Percentiles rank a stretch among this genome's conserved stretches.
phyloP scores from a whole-genome alignment of 2,113 vertebrate species.

The Clarias batrachus region DNA sequence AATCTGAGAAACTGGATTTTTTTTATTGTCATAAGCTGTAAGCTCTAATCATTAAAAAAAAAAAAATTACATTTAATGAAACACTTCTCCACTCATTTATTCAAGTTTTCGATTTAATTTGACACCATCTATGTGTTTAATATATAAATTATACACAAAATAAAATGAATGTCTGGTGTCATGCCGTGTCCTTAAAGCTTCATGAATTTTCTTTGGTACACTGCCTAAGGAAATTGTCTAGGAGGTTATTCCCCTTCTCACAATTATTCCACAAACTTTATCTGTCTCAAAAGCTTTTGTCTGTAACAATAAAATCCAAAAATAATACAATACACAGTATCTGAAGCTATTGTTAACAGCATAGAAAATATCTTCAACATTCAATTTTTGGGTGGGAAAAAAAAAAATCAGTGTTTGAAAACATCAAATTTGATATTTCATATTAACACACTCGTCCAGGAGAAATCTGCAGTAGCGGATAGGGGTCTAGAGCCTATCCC shows the following conservation, averaged over 20 bases:
- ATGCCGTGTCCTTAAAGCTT: not conserved
- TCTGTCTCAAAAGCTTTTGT: too few relatives aligned
- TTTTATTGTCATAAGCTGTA: too few relatives aligned
- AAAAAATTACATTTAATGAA: too few relatives aligned
- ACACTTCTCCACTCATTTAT: not conserved
- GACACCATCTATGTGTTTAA: not conserved
- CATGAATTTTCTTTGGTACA: conserved; percentile 8
- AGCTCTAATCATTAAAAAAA: too few relatives aligned
- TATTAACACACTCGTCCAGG: not conserved
- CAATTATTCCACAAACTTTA: not conserved
- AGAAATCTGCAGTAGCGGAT: too few relatives aligned
- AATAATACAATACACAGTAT: not conserved
- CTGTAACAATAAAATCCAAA: not conserved
- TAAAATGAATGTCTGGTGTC: conserved; percentile 13
- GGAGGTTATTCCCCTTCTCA: not conserved
- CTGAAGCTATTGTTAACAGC: not conserved
- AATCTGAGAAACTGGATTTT: too few relatives aligned
- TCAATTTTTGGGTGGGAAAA: not conserved
- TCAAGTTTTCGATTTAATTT: not conserved
- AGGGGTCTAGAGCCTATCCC: too few relatives aligned
- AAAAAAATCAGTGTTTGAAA: not conserved
- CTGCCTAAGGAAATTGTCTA: not conserved
- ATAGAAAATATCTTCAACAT: not conserved
- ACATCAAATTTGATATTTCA: not conserved
- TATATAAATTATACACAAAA: conserved; percentile 2